phyloP scores from a whole-genome alignment of 1,140 invertebrate species.

The Orchestia grillus region DNA sequence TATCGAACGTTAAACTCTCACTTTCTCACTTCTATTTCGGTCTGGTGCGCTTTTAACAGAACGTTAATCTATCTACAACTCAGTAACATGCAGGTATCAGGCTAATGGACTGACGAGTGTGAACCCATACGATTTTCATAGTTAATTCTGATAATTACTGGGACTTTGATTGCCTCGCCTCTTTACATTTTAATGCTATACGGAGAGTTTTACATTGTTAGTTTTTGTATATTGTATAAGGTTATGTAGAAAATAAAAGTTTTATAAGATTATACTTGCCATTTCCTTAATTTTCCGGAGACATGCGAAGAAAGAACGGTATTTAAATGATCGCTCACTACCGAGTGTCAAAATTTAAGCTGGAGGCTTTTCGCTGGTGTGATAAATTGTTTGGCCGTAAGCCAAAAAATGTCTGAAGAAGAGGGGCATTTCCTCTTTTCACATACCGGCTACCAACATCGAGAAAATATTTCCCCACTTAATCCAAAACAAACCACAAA shows the following conservation, averaged over 20 bases:
- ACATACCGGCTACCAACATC: too few relatives aligned
- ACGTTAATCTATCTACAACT: not conserved
- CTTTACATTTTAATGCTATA: constrained; percentile 4
- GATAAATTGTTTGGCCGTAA: too few relatives aligned
- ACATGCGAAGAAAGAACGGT: not conserved
- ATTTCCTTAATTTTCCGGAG: constrained; percentile 50
- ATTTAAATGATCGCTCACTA: not conserved
- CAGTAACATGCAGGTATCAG: not conserved
- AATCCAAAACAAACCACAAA: too few relatives aligned
- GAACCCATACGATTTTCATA: not conserved
- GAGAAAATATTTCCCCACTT: too few relatives aligned
- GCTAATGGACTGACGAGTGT: not conserved
- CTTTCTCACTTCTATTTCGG: not conserved
- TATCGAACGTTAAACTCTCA: not conserved
- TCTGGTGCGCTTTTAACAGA: not conserved
- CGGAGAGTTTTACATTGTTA: constrained; percentile 33
- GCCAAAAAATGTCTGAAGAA: not conserved
- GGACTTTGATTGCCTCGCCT: not conserved
- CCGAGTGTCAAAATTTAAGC: not conserved
- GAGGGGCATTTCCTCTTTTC: not conserved
- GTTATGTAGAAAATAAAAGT: constrained; percentile 50
- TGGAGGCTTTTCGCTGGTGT: not conserved
- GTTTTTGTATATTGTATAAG: constrained; percentile 45
- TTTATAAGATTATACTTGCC: constrained; percentile 7
- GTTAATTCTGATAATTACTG: not conserved